Evolutionary conservation across 2,113 vertebrate genomes (phyloP).

Genomic region (Isichthys henryi): DNA sequence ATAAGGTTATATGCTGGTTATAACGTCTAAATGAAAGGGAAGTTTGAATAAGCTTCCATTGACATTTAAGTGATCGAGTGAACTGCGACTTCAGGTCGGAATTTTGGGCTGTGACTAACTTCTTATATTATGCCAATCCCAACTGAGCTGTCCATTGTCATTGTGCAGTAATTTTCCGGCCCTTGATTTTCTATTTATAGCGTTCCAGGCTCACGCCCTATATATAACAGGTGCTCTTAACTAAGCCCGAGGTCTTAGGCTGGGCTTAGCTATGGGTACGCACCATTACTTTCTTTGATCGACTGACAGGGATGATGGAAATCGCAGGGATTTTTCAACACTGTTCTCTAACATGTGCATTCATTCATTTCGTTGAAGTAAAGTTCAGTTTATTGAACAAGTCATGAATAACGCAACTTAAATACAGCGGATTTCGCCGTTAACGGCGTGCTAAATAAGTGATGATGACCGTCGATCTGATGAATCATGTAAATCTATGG

Average conservation of each 20-base stretch:
- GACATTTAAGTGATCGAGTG: not conserved
- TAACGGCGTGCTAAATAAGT: not conserved
- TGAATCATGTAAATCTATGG: not conserved
- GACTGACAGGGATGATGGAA: not conserved
- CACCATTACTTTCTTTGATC: not conserved
- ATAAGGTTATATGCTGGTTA: not conserved
- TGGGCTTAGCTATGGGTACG: not conserved
- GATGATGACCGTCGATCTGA: not conserved
- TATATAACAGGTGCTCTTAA: not conserved
- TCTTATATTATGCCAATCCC: not conserved
- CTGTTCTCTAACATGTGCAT: not conserved
- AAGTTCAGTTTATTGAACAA: not conserved
- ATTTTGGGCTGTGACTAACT: not conserved
- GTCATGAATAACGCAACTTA: too few relatives aligned
- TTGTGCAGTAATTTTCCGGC: not conserved
- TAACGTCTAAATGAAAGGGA: not conserved
- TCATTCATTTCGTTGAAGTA: not conserved
- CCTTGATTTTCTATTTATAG: conserved; percentile 11
- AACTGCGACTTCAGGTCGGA: not conserved
- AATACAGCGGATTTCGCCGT: not conserved
- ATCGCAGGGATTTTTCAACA: not conserved
- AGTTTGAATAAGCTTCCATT: not conserved
- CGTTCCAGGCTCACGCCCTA: not conserved
- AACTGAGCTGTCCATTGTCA: not conserved
- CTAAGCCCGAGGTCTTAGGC: not conserved